phyloP scores from a whole-genome alignment of 2,888 invertebrate species.

The Julus scanicus region DNA sequence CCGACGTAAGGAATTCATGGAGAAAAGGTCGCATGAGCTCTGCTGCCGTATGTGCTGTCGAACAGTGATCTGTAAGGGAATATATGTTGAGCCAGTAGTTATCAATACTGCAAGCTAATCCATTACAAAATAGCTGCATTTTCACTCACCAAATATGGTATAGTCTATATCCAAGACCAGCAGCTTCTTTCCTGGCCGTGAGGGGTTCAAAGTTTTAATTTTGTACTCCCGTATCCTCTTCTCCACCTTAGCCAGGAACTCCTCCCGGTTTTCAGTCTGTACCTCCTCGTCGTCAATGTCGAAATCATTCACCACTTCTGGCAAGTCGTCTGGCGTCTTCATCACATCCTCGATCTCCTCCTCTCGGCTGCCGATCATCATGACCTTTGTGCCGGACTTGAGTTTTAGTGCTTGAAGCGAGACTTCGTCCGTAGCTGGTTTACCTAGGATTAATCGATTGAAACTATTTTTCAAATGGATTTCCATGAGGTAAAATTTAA shows the following conservation, averaged over 20 bases:
- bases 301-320: slow-evolving; percentile 90
- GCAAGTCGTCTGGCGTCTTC: slow-evolving; percentile 81
- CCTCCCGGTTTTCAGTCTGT: slow-evolving; percentile 74
- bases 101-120: too few species aligned
- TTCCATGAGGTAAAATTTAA: too few species aligned
- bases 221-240: slow-evolving; percentile 85
- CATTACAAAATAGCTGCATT: neutral
- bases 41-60: slow-evolving; percentile 85
- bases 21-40: slow-evolving; percentile 95
- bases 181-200: slow-evolving; percentile 86
- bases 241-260: slow-evolving; percentile 74
- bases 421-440: slow-evolving; percentile 83
- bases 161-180: slow-evolving; percentile 96
- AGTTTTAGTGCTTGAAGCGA: slow-evolving; percentile 80
- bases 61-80: slow-evolving; percentile 77
- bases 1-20: slow-evolving; percentile 90
- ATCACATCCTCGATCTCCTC: slow-evolving; percentile 88
- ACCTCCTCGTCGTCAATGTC: slow-evolving; percentile 86
- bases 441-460: slow-evolving; percentile 71
- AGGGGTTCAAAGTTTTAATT: slow-evolving; percentile 82
- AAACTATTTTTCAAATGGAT: too few species aligned
- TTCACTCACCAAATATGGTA: slow-evolving; percentile 80
- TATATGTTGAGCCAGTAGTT: too few species aligned
- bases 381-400: slow-evolving; percentile 86
- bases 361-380: slow-evolving; percentile 97